phyloP scores from a whole-genome alignment of 2,797 vertebrate genomes.

The Discoglossus pictus region DNA sequence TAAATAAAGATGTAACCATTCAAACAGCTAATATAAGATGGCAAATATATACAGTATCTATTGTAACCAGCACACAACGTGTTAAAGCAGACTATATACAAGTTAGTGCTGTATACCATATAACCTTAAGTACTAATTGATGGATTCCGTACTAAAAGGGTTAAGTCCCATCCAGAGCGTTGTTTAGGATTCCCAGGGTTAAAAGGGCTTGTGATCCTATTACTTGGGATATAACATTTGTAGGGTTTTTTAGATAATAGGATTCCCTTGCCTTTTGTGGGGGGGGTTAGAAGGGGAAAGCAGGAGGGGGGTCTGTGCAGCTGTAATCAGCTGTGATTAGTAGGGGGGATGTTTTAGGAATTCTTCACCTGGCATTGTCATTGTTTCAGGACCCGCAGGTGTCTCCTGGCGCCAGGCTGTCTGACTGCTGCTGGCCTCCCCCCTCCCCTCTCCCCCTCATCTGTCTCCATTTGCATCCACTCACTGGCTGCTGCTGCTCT shows the following conservation, averaged over 20 bases:
- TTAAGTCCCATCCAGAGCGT: background rate
- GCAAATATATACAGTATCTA: too few relatives aligned
- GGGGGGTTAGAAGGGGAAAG: constrained; percentile 25
- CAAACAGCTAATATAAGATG: too few relatives aligned
- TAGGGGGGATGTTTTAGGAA: constrained; percentile 44
- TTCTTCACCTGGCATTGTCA: constrained; percentile 51
- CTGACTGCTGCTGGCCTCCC: constrained; percentile 42
- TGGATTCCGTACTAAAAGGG: background rate
- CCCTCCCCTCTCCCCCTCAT: constrained; percentile 39
- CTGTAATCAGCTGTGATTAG: constrained; percentile 40
- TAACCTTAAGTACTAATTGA: too few relatives aligned
- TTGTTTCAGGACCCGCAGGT: constrained; percentile 50
- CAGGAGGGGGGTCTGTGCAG: constrained; percentile 39
- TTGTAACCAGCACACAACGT: too few relatives aligned
- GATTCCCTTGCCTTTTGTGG: constrained; percentile 38
- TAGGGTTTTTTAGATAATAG: constrained; percentile 40
- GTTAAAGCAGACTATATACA: too few relatives aligned
- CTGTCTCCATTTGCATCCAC: constrained; percentile 52
- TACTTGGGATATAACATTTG: constrained; percentile 22
- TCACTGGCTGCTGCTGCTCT: constrained; percentile 18
- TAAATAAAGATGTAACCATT: too few relatives aligned
- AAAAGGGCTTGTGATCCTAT: constrained; percentile 35
- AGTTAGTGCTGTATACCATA: too few relatives aligned
- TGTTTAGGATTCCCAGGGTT: background rate
- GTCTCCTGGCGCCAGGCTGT: constrained; percentile 52